Percentiles rank a stretch among this genome's conserved stretches.
phyloP scores from a whole-genome alignment of 2,888 invertebrate genomes.

The Criorhina ranunculi region DNA sequence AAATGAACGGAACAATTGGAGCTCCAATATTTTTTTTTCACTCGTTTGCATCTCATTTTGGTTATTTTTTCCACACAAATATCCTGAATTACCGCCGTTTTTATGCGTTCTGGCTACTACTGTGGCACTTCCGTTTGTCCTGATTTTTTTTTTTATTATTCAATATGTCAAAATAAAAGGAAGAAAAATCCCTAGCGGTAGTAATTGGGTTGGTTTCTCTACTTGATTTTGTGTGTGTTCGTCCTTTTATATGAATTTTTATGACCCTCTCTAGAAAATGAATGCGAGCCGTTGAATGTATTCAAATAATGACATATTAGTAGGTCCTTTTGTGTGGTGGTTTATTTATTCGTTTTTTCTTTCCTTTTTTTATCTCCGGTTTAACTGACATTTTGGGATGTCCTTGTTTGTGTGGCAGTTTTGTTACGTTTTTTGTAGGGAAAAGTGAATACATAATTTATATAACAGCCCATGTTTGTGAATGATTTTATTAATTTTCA shows the following conservation, averaged over 20 bases:
- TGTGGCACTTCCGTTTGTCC: constrained; percentile 10
- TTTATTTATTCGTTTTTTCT: constrained; percentile 26
- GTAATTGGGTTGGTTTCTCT: constrained; percentile 19
- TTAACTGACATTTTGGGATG: constrained; percentile 26
- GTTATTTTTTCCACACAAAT: neutral
- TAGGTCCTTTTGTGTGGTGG: constrained; percentile 34
- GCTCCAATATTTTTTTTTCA: constrained; percentile 3
- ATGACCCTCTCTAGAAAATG: constrained; percentile 45
- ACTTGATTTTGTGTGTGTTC: neutral
- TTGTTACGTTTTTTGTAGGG: constrained; percentile 4
- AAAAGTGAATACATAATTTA: constrained; percentile 37
- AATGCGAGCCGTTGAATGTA: constrained; percentile 37
- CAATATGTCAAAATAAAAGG: constrained; percentile 25
- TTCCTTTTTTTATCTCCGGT: constrained; percentile 11
- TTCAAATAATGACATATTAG: constrained; percentile 61
- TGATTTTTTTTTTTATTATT: constrained; percentile 31
- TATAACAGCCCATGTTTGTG: constrained; percentile 10
- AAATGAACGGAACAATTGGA: neutral
- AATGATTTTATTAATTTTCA: constrained; percentile 45
- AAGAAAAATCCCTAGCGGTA: constrained; percentile 11
- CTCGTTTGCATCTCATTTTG: constrained; percentile 1
- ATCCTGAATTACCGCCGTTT: constrained; percentile 8
- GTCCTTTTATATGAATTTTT: constrained; percentile 36
- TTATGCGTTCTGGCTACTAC: constrained; percentile 3
- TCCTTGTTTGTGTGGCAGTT: constrained; percentile 19